These are phyloP conservation scores for Siphonodentalium dalli DNA, from an alignment of 2,888 invertebrate genomes.

Conservation along the genomic window DNA sequence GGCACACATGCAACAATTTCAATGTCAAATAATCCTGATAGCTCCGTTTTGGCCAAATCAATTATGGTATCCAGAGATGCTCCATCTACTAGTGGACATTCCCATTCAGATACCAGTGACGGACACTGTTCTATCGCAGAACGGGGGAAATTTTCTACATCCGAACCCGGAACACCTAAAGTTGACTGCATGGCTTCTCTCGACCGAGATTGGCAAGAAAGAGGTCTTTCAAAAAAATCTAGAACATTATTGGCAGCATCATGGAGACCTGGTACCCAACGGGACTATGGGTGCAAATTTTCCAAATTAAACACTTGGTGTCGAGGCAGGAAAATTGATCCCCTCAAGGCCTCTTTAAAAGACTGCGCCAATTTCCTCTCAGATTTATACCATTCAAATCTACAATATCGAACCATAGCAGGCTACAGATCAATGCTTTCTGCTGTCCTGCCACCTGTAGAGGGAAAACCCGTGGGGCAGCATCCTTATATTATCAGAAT, in stretches of 20 bases:
- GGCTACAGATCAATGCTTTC: conserved; percentile 8
- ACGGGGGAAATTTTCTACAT: background rate
- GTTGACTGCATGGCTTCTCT: conserved; percentile 15
- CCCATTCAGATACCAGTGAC: background rate
- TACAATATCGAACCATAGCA: conserved; percentile 4
- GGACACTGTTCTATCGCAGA: no score
- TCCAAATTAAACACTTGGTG: conserved; percentile 3
- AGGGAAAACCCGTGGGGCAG: background rate
- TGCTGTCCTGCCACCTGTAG: background rate
- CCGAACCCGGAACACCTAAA: conserved; percentile 5
- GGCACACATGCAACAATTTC: background rate
- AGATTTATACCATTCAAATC: background rate
- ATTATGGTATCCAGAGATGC: conserved; percentile 9
- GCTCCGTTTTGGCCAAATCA: conserved; percentile 22
- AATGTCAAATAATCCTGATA: conserved; percentile 18
- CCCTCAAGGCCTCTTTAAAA: conserved; percentile 1
- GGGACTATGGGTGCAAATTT: conserved; percentile 5
- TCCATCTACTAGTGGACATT: conserved; percentile 1
- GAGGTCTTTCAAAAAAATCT: conserved; percentile 4
- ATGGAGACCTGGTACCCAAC: conserved; percentile 9
- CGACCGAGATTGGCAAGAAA: conserved; percentile 6
- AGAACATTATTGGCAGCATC: conserved; percentile 7
- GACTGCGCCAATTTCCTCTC: conserved; percentile 8
- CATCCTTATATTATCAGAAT: conserved; percentile 1
- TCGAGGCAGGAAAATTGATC: conserved; percentile 2